Evolutionary conservation across 2,113 vertebrate species (phyloP).

Genomic region (Phyllostomus hastatus): DNA sequence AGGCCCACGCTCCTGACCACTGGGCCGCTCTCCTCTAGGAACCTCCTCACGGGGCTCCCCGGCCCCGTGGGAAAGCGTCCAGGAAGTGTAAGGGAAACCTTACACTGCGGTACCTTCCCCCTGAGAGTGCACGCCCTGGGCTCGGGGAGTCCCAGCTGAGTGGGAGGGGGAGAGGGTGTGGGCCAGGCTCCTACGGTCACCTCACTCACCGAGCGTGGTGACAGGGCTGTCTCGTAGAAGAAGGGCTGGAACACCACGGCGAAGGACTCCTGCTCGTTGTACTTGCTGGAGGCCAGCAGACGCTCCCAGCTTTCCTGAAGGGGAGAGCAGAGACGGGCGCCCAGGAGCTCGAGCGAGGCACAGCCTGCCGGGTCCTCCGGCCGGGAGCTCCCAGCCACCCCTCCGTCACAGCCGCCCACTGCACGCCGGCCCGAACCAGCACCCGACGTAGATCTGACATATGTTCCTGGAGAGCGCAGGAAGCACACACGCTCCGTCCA

Average conservation of each 20-base stretch:
- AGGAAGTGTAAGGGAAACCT: not conserved
- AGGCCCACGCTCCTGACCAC: not conserved
- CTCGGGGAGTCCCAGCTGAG: not conserved
- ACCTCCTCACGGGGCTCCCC: not conserved
- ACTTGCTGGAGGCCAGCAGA: slow-evolving; percentile 83
- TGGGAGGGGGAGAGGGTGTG: rapidly evolving
- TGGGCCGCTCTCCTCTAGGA: not conserved
- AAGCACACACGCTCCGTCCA: rapidly evolving
- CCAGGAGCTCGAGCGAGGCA: not conserved
- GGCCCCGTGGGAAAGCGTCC: rapidly evolving
- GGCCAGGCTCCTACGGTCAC: rapidly evolving
- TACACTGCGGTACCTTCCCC: rapidly evolving
- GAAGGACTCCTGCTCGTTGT: slow-evolving; percentile 85
- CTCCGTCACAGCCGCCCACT: rapidly evolving
- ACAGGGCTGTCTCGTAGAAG: slow-evolving; percentile 76
- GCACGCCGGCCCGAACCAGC: rapidly evolving
- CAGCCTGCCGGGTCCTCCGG: rapidly evolving
- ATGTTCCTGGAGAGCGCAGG: not conserved
- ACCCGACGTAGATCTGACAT: not conserved
- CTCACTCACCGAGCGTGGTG: slow-evolving; percentile 75
- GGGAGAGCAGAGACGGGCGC: not conserved
- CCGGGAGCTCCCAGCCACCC: not conserved
- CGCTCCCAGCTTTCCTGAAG: slow-evolving; percentile 82
- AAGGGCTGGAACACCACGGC: slow-evolving; percentile 88
- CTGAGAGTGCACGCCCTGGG: rapidly evolving